Evolutionary conservation across 2,113 vertebrate species (phyloP).

Genomic region (Nothoprocta perdicaria): DNA sequence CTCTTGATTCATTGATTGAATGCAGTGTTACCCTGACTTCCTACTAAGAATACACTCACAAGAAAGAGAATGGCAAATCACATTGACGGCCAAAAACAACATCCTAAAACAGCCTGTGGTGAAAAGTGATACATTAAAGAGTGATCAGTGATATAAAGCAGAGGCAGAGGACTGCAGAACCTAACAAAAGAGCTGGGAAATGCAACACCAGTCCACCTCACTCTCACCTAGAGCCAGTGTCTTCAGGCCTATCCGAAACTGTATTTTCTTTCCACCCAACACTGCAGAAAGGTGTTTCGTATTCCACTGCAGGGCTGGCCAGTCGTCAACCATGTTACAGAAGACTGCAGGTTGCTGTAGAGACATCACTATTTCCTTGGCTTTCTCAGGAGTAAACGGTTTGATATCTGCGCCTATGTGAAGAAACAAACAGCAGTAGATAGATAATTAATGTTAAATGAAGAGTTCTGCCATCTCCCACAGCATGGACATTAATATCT

Average conservation of each 20-base stretch:
- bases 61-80: not conserved
- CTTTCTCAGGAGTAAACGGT: constrained; percentile 87
- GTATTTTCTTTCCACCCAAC: constrained; percentile 78
- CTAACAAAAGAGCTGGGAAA: not conserved
- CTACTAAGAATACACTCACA: not conserved
- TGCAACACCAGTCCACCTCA: not conserved
- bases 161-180: not conserved
- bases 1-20: not conserved
- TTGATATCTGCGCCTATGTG: constrained; percentile 77
- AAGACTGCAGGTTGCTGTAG: constrained; percentile 89
- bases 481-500: not conserved
- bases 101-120: not conserved
- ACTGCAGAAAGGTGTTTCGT: constrained; percentile 78
- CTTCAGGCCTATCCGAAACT: constrained; percentile 88
- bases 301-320: constrained; percentile 89
- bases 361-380: constrained; percentile 81
- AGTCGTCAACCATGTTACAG: constrained; percentile 84
- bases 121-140: not conserved
- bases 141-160: not conserved
- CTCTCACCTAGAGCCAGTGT: constrained; percentile 77
- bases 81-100: not conserved
- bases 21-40: not conserved
- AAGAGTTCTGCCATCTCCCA: not conserved
- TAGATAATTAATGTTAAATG: not conserved
- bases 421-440: constrained; percentile 14